These are phyloP conservation scores for Euclidia mi DNA, from an alignment of 2,888 invertebrate genomes.

Conservation along the genomic window DNA sequence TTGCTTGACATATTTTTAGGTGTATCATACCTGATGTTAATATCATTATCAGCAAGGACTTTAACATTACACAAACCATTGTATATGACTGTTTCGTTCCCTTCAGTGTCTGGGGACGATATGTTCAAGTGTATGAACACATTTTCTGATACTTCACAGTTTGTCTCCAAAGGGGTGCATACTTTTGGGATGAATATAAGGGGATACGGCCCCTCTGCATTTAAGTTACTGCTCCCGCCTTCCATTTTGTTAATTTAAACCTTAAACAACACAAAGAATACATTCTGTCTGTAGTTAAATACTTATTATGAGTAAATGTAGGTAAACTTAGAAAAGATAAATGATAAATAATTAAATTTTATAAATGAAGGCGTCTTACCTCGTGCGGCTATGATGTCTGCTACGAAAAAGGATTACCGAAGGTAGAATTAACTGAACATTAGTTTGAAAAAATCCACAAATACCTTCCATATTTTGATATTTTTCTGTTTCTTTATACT, in stretches of 20 bases:
- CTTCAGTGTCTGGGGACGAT: constrained; percentile 73
- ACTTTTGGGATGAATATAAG: constrained; percentile 77
- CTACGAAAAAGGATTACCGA: constrained; percentile 56
- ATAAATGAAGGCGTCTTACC: constrained; percentile 72
- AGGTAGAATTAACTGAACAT: constrained; percentile 60
- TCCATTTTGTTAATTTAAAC: constrained; percentile 67
- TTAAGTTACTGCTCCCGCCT: constrained; percentile 50
- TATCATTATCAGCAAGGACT: constrained; percentile 69
- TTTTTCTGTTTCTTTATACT: constrained; percentile 19
- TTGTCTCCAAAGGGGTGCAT: constrained; percentile 72
- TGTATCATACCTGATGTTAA: constrained; percentile 40
- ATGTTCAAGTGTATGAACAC: constrained; percentile 77
- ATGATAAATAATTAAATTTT: constrained; percentile 51
- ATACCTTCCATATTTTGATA: constrained; percentile 60
- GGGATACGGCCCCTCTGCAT: constrained; percentile 68
- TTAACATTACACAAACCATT: constrained; percentile 79
- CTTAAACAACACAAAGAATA: constrained; percentile 56
- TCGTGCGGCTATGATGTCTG: constrained; percentile 67
- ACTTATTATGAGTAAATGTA: constrained; percentile 53
- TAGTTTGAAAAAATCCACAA: constrained; percentile 41
- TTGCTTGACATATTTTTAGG: constrained; percentile 32
- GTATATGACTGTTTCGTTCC: constrained; percentile 73
- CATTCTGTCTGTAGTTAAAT: constrained; percentile 38
- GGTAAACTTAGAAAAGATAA: constrained; percentile 67
- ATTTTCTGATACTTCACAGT: constrained; percentile 71